Conservation (phyloP, 2,888 invertebrate genomes). For the Silvanus unidentatus region DNA sequence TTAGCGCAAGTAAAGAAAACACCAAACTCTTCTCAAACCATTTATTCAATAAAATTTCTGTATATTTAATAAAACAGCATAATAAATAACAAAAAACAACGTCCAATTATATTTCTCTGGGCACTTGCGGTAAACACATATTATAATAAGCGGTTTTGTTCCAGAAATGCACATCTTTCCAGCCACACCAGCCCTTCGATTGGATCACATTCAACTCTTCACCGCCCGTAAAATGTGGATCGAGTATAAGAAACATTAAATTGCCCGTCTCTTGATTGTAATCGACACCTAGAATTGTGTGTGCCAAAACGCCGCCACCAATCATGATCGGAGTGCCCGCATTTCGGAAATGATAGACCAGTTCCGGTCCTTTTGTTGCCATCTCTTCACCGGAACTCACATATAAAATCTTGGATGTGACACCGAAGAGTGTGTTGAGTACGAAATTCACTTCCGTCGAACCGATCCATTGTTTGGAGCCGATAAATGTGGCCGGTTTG, state of each 20-base stretch:
- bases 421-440: slow-evolving; percentile 70
- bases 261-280: slow-evolving; percentile 75
- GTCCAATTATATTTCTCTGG: slow-evolving; percentile 43
- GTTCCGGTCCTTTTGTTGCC: slow-evolving; percentile 68
- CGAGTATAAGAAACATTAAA: slow-evolving; percentile 88
- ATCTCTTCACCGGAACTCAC: slow-evolving; percentile 84
- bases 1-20: too few relatives aligned
- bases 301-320: slow-evolving; percentile 95
- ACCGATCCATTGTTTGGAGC: slow-evolving; percentile 95
- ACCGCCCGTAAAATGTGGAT: slow-evolving; percentile 93
- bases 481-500: slow-evolving; percentile 79
- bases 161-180: slow-evolving; percentile 96
- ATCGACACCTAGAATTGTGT: slow-evolving; percentile 94
- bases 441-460: slow-evolving; percentile 95
- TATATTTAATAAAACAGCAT: too few relatives aligned
- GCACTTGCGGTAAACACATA: slow-evolving; percentile 83
- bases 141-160: slow-evolving; percentile 92
- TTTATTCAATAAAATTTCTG: too few relatives aligned
- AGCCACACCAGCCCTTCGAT: slow-evolving; percentile 93
- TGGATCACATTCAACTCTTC: slow-evolving; percentile 72
- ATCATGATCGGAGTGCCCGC: slow-evolving; percentile 98
- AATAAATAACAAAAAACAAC: too few relatives aligned
- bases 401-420: slow-evolving; percentile 75
- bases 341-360: slow-evolving; percentile 84
- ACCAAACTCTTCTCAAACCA: too few relatives aligned